Base-by-base conservation (phyloP, 2,113 vertebrate genomes). In the Callionymus lyra region DNA sequence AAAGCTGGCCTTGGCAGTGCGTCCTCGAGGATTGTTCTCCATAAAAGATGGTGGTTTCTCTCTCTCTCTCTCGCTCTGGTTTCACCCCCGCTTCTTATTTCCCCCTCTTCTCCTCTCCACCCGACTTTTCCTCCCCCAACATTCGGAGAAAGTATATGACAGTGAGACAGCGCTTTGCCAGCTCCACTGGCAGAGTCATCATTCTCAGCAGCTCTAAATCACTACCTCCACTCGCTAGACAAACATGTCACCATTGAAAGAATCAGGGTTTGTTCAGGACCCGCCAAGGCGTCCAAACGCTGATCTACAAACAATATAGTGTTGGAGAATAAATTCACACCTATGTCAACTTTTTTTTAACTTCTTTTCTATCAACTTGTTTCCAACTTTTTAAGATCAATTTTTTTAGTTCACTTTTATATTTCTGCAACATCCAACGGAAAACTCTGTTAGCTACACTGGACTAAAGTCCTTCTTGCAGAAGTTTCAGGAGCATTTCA, bases 161-260 rank as follows among this genome's bases (percentile, higher is more conserved):
- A 82, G 77, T 67, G 59, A 82, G 79, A 82, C 82, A 67, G 65
- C 74, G 79, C 74, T 70, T 70, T 81, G 80, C 77, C 78, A 83
- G 77, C 72, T 73, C 70, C 74, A 75, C 82, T 86, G 82, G 83
- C 80, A 83, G 78, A 84, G 71, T 84, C 82, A 84, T 85, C 84
- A 84, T 77, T 81, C 80, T 82, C 68, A 74, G 67, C 68, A 47
- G 66, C 50, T 64, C 75, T 86, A 86, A 85, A 84, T 85, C 84
- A 82, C 81, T 77, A 82, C 77, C 81, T 84, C 72, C 72, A 62
- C 77, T 80, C 69, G 72, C 74, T 76, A 83, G 71, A 70, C 82
- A 83, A 85, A 85, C 80, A 83, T 84, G 80, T 77, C 80, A 64
- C 72, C 72, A 51, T 75, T 27, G 31, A 16, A 53, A 49, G 44